These are phyloP conservation scores for Cepaea nemoralis DNA, from an alignment of 1,140 invertebrate genomes.

Conservation along the genomic window DNA sequence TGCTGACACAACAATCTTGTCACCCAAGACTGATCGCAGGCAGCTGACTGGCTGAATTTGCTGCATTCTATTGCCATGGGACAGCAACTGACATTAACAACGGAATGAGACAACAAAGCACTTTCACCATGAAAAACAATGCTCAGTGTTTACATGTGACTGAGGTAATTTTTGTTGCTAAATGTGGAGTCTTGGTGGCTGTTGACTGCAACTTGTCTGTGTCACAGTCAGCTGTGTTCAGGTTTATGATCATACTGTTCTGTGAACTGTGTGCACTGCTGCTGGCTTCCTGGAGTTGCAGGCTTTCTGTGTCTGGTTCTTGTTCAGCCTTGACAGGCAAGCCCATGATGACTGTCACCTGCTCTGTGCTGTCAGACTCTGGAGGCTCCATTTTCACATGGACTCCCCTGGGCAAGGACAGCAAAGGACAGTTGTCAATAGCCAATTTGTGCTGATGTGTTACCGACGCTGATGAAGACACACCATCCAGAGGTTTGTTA, in stretches of 20 bases:
- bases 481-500: background rate
- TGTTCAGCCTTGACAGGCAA: conserved; percentile 20
- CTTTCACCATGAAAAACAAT: too few species aligned
- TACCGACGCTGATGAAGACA: background rate
- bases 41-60: too few species aligned
- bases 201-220: background rate
- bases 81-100: too few species aligned
- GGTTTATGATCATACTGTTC: background rate
- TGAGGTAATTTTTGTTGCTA: background rate
- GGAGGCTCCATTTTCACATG: conserved; percentile 14
- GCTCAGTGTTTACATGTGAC: background rate
- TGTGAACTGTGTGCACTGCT: background rate
- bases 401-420: background rate
- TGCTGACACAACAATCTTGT: too few species aligned
- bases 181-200: background rate
- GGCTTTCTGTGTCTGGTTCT: background rate
- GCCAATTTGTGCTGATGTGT: background rate
- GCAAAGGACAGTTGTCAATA: background rate
- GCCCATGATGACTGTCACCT: background rate
- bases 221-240: background rate
- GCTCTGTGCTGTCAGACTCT: background rate
- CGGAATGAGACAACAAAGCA: too few species aligned
- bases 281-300: background rate
- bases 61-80: too few species aligned
- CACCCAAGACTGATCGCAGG: too few species aligned